phyloP scores from a whole-genome alignment of 2,113 vertebrate species.

The Electrona antarctica region DNA sequence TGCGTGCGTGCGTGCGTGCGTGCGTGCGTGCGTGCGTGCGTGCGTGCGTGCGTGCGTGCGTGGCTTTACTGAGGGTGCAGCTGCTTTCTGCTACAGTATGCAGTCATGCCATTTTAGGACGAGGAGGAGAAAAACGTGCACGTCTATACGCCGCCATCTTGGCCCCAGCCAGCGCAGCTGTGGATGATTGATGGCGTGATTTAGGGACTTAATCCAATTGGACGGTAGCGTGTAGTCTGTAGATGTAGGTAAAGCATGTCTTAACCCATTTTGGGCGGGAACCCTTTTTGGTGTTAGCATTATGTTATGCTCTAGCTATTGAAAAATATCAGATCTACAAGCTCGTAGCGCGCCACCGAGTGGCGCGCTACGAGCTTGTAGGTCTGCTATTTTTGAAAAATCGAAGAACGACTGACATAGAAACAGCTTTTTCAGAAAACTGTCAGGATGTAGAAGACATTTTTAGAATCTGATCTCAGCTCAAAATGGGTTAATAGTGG shows the following conservation, averaged over 20 bases:
- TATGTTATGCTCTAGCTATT: no score
- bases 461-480: no score
- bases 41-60: not conserved
- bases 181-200: constrained; percentile 63
- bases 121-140: constrained; percentile 7
- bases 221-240: constrained; percentile 31
- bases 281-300: no score
- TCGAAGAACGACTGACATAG: no score
- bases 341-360: no score
- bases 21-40: not conserved
- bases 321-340: no score
- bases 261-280: no score
- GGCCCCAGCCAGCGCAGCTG: constrained; percentile 33
- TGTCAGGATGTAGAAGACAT: no score
- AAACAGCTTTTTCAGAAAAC: no score
- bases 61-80: not conserved
- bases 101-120: constrained; percentile 40
- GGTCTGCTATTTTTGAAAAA: no score
- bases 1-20: not conserved
- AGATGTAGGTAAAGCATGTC: constrained; percentile 42
- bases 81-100: constrained; percentile 11
- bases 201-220: constrained; percentile 65
- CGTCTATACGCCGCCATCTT: constrained; percentile 41
- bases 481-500: no score
- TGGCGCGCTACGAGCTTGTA: no score